These are phyloP conservation scores for Columba janthina DNA, from an alignment of 2,113 vertebrate species.

Conservation along the genomic window DNA sequence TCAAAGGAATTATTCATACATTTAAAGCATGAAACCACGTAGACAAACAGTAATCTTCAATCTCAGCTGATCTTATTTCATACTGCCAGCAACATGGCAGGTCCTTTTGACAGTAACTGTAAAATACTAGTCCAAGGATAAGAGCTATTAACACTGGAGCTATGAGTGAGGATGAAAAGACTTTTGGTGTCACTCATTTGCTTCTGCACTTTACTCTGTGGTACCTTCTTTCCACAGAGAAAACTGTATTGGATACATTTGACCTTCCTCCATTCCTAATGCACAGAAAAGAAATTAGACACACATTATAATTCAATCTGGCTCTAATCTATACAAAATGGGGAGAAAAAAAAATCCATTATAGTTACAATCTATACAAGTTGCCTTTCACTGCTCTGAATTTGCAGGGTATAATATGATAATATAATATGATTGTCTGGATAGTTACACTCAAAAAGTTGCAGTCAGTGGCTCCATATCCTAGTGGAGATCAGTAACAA, in stretches of 20 bases:
- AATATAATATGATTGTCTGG: no score
- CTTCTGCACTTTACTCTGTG: background rate
- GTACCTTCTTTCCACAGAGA: background rate
- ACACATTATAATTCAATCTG: slow-evolving; percentile 1
- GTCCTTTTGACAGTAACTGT: slow-evolving; percentile 1
- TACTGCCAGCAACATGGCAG: background rate
- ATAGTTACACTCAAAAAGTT: no score
- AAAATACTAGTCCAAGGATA: background rate
- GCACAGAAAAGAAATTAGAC: slow-evolving; percentile 1
- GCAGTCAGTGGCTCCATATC: no score
- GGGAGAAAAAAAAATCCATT: slow-evolving; percentile 20
- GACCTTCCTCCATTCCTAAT: background rate
- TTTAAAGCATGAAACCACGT: background rate
- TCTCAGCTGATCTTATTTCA: background rate
- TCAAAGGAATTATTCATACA: background rate
- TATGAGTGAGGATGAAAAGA: background rate
- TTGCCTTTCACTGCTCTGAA: background rate
- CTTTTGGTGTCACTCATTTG: background rate
- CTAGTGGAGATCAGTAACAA: no score
- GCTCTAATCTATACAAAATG: slow-evolving; percentile 28
- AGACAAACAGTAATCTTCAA: background rate
- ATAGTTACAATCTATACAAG: background rate
- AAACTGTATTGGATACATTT: slow-evolving; percentile 7
- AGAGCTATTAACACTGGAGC: background rate
- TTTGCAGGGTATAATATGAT: background rate